Evolutionary conservation across 2,888 invertebrate genomes (phyloP).

Genomic region (Lasioglossum villosulum): DNA sequence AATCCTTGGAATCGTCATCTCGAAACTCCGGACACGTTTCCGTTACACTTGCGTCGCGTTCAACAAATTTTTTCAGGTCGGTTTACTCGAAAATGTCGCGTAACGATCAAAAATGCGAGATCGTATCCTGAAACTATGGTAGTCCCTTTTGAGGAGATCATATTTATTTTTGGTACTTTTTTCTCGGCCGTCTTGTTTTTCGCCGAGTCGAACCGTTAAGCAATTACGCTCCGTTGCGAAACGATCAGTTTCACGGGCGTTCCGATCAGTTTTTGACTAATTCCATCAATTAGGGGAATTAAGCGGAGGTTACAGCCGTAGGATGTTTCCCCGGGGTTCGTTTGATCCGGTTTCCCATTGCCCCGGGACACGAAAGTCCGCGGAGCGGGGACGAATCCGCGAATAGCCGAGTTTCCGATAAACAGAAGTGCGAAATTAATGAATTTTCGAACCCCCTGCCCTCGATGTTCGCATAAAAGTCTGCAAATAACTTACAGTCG

Average conservation of each 20-base stretch:
- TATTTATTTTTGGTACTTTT: not conserved
- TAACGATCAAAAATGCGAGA: no score
- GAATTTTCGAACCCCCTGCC: not conserved
- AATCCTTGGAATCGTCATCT: not conserved
- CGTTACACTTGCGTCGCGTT: not conserved
- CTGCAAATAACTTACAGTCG: not conserved
- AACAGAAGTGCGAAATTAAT: not conserved
- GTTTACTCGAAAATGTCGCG: not conserved
- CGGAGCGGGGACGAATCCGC: not conserved
- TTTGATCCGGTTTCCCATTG: not conserved
- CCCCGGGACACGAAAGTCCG: not conserved
- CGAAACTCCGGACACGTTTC: not conserved
- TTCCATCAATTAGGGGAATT: constrained; percentile 20
- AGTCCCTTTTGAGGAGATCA: not conserved
- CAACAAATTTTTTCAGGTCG: not conserved
- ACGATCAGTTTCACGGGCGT: constrained; percentile 32
- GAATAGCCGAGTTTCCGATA: not conserved
- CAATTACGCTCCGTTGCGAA: constrained; percentile 31
- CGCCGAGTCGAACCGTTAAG: constrained; percentile 20
- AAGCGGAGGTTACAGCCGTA: constrained; percentile 1
- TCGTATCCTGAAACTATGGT: not conserved
- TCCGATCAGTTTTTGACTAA: constrained; percentile 25
- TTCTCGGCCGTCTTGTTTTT: not conserved
- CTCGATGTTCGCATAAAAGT: not conserved
- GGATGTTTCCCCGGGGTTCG: constrained; percentile 2